Conservation (phyloP, 2,888 invertebrate genomes). For the Tortrix viridana region DNA sequence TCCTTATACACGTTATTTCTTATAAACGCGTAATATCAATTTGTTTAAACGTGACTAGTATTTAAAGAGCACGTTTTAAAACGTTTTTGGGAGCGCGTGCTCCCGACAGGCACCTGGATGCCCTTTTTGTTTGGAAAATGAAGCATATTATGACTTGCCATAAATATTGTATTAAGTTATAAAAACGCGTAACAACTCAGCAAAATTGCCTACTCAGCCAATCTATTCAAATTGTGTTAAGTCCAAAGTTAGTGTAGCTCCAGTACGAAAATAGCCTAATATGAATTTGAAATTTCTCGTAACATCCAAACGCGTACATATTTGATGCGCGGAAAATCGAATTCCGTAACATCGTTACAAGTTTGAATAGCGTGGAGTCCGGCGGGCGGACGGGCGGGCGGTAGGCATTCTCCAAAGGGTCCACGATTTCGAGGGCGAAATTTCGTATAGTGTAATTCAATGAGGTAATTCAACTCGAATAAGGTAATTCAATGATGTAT, state of each 20-base stretch:
- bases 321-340: conserved; percentile 50
- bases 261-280: conserved; percentile 22
- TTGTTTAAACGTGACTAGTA: conserved; percentile 64
- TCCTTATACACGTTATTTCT: conserved; percentile 69
- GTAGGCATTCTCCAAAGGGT: too few species aligned
- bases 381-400: conserved; percentile 43
- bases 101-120: conserved; percentile 26
- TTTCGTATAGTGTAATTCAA: too few species aligned
- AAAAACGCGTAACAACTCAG: conserved; percentile 10
- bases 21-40: conserved; percentile 75
- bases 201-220: conserved; percentile 7
- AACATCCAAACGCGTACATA: conserved; percentile 32
- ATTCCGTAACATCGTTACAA: conserved; percentile 58
- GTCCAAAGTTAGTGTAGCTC: conserved; percentile 23
- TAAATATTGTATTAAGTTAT: conserved; percentile 19
- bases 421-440: too few species aligned
- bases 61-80: conserved; percentile 52
- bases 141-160: conserved; percentile 22
- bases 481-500: too few species aligned
- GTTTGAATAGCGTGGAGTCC: conserved; percentile 50
- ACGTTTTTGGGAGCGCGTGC: conserved; percentile 44
- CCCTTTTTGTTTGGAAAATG: not conserved
- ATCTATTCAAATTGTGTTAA: conserved; percentile 26
- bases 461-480: too few species aligned
- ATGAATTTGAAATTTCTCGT: conserved; percentile 33